Evolutionary conservation across 2,797 vertebrate genomes (phyloP), one percentile per base, ranked within the genome.

Genomic region (Gobionotothen gibberifrons): DNA sequence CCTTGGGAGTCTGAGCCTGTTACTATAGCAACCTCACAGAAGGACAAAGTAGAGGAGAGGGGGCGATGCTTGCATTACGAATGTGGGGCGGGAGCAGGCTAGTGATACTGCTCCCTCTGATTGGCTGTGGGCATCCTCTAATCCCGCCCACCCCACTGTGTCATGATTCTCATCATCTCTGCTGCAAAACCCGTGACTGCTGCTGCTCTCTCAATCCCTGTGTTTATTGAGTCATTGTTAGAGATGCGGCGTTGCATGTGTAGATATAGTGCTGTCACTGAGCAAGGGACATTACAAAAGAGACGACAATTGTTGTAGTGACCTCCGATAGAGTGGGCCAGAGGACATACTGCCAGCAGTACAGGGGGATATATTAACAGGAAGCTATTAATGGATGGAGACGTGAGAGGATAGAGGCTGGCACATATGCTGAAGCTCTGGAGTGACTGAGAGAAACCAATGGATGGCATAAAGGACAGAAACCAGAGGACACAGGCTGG

Each of bases 1-100:
- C 89, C 79, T 89, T 69, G 76, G 89, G 89, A 93, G 87, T 91
- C 85, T 75, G 92, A 87, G 92, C 91, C 86, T 1, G 90, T 98
- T 95, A 89, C 98, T 93, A 97, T 98, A 93, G 95, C 91, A 96
- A 98, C 97, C 76, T 85, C 92, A 85, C 92, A 91, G 95, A 95
- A 94, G 94, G 95, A 93, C 93, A 92, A 93, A 93, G 85, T 81
- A 92, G 76, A 54, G 89, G 87, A 85, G 93, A 88, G 86, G 90
- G 90, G 57, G 16, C 1, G 72, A 74, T 90, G 83, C 88, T 93
- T 88, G 93, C 89, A 87, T 36, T 72, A 79, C 70, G 76, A 85
- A 47, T 14, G 81, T 90, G 84, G 78, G 91, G 91, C 1, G 80
- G 87, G 82, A 79, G 19, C 21, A 58, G 65, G 71, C 92, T 84